These are phyloP conservation scores for Orbicella faveolata DNA, from an alignment of 64 coral and sea anemone genomes.

Conservation along the genomic window DNA sequence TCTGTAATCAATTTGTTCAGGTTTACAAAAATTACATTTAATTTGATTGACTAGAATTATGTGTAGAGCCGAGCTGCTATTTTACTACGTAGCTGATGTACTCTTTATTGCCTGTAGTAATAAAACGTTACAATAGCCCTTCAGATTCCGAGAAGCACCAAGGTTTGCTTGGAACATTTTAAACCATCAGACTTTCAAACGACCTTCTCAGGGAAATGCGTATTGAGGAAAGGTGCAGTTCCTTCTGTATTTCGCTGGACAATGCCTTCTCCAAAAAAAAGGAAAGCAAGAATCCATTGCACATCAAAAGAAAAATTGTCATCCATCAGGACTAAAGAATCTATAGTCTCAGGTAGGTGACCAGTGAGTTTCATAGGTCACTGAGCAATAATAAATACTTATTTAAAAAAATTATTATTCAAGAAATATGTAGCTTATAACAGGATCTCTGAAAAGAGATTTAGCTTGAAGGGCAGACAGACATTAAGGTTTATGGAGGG, in stretches of 20 bases:
- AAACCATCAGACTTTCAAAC: slow-evolving; percentile 34
- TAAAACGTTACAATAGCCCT: not conserved
- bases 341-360: not conserved
- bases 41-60: slow-evolving; percentile 1
- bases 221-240: slow-evolving; percentile 28
- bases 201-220: slow-evolving; percentile 21
- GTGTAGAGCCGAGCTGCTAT: not conserved
- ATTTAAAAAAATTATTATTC: not conserved
- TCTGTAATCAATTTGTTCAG: not conserved
- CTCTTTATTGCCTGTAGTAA: not conserved
- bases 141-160: slow-evolving; percentile 39
- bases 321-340: not conserved
- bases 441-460: not conserved
- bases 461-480: not conserved
- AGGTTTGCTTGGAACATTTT: slow-evolving; percentile 43
- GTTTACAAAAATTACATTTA: slow-evolving; percentile 17
- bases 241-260: slow-evolving; percentile 35
- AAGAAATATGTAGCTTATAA: not conserved
- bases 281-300: slow-evolving; percentile 4
- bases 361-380: not conserved
- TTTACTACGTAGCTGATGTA: not conserved
- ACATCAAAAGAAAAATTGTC: slow-evolving; percentile 6
- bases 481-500: not conserved
- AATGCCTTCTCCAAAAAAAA: not conserved
- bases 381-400: not conserved